phyloP scores from a whole-genome alignment of 1,140 invertebrate species.

The Ostrea edulis region DNA sequence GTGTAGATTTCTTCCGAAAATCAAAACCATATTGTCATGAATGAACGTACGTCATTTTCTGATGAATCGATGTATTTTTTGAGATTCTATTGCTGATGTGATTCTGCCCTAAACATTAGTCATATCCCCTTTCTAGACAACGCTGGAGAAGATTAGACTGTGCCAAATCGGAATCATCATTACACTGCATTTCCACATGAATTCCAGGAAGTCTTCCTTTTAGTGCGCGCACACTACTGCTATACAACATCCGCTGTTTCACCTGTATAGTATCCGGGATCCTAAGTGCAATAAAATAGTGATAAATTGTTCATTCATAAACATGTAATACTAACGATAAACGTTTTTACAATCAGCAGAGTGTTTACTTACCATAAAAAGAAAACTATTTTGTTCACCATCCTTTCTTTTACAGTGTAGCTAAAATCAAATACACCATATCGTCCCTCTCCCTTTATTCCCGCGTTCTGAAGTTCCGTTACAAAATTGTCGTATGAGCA shows the following conservation, averaged over 20 bases:
- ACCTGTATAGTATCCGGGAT: slow-evolving; percentile 98
- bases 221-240: slow-evolving; percentile 96
- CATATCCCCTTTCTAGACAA: slow-evolving; percentile 53
- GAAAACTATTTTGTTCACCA: slow-evolving; percentile 67
- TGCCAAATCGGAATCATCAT: slow-evolving; percentile 76
- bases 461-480: slow-evolving; percentile 62
- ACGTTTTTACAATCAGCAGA: not conserved
- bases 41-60: not conserved
- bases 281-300: slow-evolving; percentile 67
- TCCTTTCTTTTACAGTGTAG: slow-evolving; percentile 62
- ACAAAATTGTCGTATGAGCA: slow-evolving; percentile 67
- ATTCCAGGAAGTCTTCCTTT: slow-evolving; percentile 97
- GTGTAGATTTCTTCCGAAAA: not conserved
- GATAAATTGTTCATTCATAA: not conserved
- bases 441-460: slow-evolving; percentile 64
- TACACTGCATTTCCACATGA: slow-evolving; percentile 95
- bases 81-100: not conserved
- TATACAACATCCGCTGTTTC: slow-evolving; percentile 99
- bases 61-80: not conserved
- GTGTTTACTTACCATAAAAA: slow-evolving; percentile 67
- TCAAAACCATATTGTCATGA: not conserved
- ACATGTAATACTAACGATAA: not conserved
- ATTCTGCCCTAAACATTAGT: slow-evolving; percentile 2
- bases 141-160: slow-evolving; percentile 68
- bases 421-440: slow-evolving; percentile 70